Evolutionary conservation across 2,888 invertebrate species (phyloP), one percentile per base, ranked within the genome.

Genomic region (Coecobrya sp.): DNA sequence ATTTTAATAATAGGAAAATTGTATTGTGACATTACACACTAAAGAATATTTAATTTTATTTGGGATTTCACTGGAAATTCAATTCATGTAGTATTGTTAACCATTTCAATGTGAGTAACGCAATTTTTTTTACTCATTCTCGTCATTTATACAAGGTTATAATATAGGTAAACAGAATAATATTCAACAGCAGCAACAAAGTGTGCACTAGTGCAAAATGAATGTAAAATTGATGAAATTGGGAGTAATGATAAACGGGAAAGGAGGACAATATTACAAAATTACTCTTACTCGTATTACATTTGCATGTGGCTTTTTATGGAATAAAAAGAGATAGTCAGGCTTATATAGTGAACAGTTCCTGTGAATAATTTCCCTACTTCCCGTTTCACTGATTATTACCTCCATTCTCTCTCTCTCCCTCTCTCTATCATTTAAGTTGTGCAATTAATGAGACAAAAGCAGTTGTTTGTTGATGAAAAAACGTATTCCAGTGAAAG

Each of bases 141-240:
- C 22, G 2, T 62, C 19, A 62, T 62, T n/a, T n/a, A 4, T 16
- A n/a, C 7, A 11, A 55, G 55, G 16, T 8, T 3, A n/a, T 3
- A 55, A 55, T 4, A 55, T n/a, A 55, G 16, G 13, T 16, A n/a
- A 13, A 55, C 55, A 55, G n/a, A n/a, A n/a, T n/a, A n/a, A n/a
- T n/a, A n/a, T n/a, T n/a, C n/a, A 36, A 36, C 36, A 36, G 0
- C 62, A 65, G 1, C 11, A 5, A 73, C 42, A 73, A 70, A 70
- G 68, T 79, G 85, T 85, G 84, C 89, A 89, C 4, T 84, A 62
- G 73, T 36, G 89, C 89, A 73, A 86, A 85, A 79, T 79, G 65
- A 91, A 86, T 86, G 42, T 86, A 62, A 79, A 91, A 86, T 86
- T 91, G 85, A 91, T 91, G 86, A 91, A 91, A 91, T 79, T 91